Evolutionary conservation across 2,113 vertebrate species (phyloP), one percentile per base, ranked within the genome.

Genomic region (Thamnaconus septentrionalis): DNA sequence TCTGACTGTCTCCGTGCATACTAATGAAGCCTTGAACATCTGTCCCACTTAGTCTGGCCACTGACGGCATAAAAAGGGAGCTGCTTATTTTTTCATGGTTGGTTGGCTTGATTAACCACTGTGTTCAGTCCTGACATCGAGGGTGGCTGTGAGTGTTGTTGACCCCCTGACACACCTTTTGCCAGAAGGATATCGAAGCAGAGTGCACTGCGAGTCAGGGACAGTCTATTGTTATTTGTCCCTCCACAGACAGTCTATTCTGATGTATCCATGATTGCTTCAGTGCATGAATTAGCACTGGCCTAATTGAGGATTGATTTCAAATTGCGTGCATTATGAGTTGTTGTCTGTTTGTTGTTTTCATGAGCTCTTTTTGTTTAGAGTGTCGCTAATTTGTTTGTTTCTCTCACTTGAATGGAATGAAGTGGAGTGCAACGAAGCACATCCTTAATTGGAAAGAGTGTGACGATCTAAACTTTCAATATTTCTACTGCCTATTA

Each of bases 1-100:
- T 84, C 65, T 6, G 72, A 65, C 59, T 43, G 66, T 75, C 84
- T 80, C 59, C 31, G 41, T 79, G 89, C 83, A 90, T 92, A 87
- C 91, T 88, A 92, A 92, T 92, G 90, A 91, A 77, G 69, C 61
- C 70, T 59, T 55, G 81, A 92, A 91, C 92, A 92, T 93, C 91
- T 92, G 92, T 90, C 83, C 79, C 77, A 82, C 84, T 88, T 82
- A 78, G 75, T 74, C 73, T 70, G 70, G 8, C 73, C 71, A 78
- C 71, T 69, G 85, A 84, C 84, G 76, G 78, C 74, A 79, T 62
- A 69, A 85, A 31, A 83, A 65, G 74, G 75, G 79, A 55, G 79
- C 58, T 57, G 75, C 73, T 82, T 85, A 71, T 72, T 74, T 31
- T 75, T 88, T 81, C 86, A 91, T 68, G 86, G 85, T 83, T 88